Base-by-base conservation (phyloP, 2,797 vertebrate genomes). In the Agapornis canus region DNA sequence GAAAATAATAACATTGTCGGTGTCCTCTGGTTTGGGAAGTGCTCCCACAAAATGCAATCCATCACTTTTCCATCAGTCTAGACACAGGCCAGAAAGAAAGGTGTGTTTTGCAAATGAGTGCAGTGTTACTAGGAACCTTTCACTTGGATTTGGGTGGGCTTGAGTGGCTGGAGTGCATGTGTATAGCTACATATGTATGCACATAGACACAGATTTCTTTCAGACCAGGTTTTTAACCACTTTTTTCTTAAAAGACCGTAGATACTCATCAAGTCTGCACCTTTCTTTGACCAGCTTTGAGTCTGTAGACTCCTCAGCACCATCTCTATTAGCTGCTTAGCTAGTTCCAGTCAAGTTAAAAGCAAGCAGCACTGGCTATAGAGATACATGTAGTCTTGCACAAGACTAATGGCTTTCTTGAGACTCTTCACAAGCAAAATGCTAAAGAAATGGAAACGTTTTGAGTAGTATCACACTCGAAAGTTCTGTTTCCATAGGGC, bases 1-100 rank as follows among this genome's bases (percentile, higher is more conserved):
- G 73, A 71, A 96, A 95, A 94, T 95, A 91, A 86, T 20, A 94
- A 92, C 39, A 43, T 52, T 83, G 86, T 75, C 87, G 70, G 49
- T 88, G 52, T 56, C 71, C 85, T 94, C 91, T 82, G 52, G 19
- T 94, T 95, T 94, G 79, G 90, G 63, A 95, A 92, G 57, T 12
- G 5, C 64, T 86, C 72, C 72, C 93, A 94, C 68, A 90, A 92
- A 97, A 91, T 35, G 52, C 52, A 73, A 64, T 91, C 79, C 59
- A 89, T 92, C 85, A 76, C 11, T 81, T 83, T 95, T 92, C 87
- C 45, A 68, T 82, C 78, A 59, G 81, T 92, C 83, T 95, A 95
- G 86, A 82, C 68, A 69, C 23, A 72, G 66, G 37, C 40, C 63
- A 86, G 79, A 94, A 95, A 82, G 86, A 89, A 75, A 59, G 35